Conservation (phyloP, 2,113 vertebrate species). For the Zootoca vivipara region DNA sequence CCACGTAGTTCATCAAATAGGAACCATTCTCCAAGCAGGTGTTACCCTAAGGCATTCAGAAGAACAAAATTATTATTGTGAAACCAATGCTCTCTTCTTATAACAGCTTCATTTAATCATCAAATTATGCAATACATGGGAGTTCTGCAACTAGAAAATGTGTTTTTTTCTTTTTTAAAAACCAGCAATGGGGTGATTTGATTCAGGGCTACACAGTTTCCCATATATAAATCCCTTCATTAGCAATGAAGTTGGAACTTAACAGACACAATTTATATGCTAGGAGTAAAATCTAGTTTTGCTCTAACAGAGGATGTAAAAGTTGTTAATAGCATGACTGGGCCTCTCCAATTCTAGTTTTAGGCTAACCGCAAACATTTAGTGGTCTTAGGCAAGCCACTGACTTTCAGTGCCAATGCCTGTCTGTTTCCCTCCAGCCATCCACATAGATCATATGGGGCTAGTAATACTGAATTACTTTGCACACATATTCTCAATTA, state of each 20-base stretch:
- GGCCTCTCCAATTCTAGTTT: background rate
- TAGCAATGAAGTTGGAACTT: too few species aligned
- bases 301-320: background rate
- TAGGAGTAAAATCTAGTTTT: too few species aligned
- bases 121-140: background rate
- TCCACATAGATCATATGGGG: background rate
- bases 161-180: background rate
- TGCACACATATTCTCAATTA: background rate
- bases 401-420: background rate
- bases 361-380: background rate
- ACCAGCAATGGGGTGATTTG: background rate
- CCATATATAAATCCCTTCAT: background rate
- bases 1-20: slow-evolving; percentile 89
- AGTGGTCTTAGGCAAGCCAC: background rate
- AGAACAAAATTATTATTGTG: slow-evolving; percentile 18
- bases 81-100: background rate
- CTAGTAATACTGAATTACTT: background rate
- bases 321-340: too few species aligned
- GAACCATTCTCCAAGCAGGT: slow-evolving; percentile 92
- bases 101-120: background rate
- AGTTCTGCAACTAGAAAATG: background rate
- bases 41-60: slow-evolving; percentile 78
- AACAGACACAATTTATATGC: background rate
- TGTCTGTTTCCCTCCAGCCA: too few species aligned
- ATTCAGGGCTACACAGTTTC: background rate